Evolutionary conservation across 1,140 invertebrate species (phyloP).

Genomic region (Tetraneura akinire): DNA sequence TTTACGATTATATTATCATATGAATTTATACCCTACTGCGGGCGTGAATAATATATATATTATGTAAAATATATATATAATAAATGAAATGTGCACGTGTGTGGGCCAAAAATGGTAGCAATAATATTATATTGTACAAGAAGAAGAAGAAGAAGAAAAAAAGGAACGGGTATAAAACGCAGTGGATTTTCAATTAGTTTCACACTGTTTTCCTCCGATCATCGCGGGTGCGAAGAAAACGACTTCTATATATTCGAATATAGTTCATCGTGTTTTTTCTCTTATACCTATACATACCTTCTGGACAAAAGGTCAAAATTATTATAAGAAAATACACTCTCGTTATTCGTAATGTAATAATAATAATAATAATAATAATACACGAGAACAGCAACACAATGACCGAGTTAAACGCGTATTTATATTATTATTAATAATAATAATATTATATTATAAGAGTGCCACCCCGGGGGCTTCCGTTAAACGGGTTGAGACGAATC

Average conservation of each 20-base stretch:
- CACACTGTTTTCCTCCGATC: neutral
- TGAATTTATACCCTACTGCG: neutral
- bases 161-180: too few species aligned
- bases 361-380: too few species aligned
- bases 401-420: too few species aligned
- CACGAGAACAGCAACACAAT: neutral
- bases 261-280: neutral
- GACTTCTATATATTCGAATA: too few species aligned
- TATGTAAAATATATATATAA: neutral
- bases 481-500: conserved; percentile 20
- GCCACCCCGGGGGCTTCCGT: conserved; percentile 37
- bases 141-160: too few species aligned
- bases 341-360: too few species aligned
- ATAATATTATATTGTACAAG: too few species aligned
- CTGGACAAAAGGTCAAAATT: neutral
- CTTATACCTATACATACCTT: neutral
- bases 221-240: neutral
- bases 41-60: neutral
- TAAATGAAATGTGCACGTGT: neutral
- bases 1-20: too few species aligned
- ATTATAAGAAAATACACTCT: too few species aligned
- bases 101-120: neutral
- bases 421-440: too few species aligned
- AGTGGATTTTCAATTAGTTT: conserved; percentile 18
- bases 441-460: too few species aligned